Evolutionary conservation across 2,797 vertebrate species (phyloP), one percentile per base, ranked within the genome.

Genomic region (Novumbra hubbsi): DNA sequence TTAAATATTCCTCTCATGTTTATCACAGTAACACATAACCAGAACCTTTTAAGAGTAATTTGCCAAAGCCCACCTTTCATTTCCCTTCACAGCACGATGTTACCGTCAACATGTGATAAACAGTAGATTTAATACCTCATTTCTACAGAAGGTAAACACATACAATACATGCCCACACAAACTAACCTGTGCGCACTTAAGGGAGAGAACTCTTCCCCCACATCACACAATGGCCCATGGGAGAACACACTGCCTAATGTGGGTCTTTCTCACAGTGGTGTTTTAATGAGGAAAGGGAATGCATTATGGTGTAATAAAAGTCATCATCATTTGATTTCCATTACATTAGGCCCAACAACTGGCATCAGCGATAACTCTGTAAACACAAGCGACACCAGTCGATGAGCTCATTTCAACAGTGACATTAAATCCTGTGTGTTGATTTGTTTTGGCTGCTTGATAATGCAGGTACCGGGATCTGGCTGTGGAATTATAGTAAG

Each of bases 301-400:
- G 83, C 78, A 60, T 93, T 93, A 94, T 93, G 90, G 90, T 81
- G 79, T 83, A 92, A 92, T 94, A 93, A 93, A 93, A 93, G 77
- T 84, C 80, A 89, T 81, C 87, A 87, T 88, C 80, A 88, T 92
- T 90, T 91, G 86, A 92, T 93, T 93, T 91, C 88, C 91, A 91
- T 87, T 86, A 84, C 92, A 92, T 92, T 92, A 92, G 84, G 84
- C 70, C 82, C 82, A 80, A 82, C 83, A 81, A 82, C 83, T 90
- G 89, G 91, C 89, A 81, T 92, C 91, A 92, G 84, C 86, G 76
- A 83, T 77, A 68, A 69, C 86, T 92, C 81, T 88, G 89, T 87
- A 90, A 91, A 92, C 88, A 89, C 74, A 74, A 74, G 80, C 76
- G 64, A 78, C 34, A 82, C 83, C 17, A n/a, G 69, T 76, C 41